phyloP scores from a whole-genome alignment of 2,113 vertebrate genomes.

The Boleophthalmus pectinirostris region DNA sequence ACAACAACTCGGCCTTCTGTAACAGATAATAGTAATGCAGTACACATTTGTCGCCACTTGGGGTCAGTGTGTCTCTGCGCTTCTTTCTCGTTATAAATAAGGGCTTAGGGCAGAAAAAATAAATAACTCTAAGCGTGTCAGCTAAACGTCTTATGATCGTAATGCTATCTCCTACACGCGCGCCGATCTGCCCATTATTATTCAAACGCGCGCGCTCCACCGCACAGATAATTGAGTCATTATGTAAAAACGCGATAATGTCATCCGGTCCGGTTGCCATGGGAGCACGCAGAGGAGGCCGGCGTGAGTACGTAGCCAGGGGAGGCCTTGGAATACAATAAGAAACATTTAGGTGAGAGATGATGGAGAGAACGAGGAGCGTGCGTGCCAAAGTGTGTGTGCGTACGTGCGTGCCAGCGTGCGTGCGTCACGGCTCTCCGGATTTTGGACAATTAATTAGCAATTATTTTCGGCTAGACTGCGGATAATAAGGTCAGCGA shows the following conservation, averaged over 20 bases:
- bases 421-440: background rate
- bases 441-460: constrained; percentile 19
- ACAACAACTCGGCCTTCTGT: too few relatives aligned
- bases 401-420: constrained; percentile 3
- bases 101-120: constrained; percentile 27
- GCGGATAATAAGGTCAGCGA: constrained; percentile 40
- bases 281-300: constrained; percentile 61
- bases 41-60: constrained; percentile 24
- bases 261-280: constrained; percentile 62
- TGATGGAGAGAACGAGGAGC: background rate
- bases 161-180: constrained; percentile 7
- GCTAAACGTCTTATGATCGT: constrained; percentile 43
- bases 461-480: constrained; percentile 13
- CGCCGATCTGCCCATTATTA: constrained; percentile 21
- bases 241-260: constrained; percentile 53
- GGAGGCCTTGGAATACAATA: constrained; percentile 46
- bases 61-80: constrained; percentile 35
- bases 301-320: constrained; percentile 23
- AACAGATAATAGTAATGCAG: background rate
- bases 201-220: constrained; percentile 41
- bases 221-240: constrained; percentile 61
- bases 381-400: constrained; percentile 4
- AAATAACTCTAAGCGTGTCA: constrained; percentile 34
- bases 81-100: background rate
- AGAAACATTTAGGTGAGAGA: constrained; percentile 42